phyloP scores from a whole-genome alignment of 2,113 vertebrate species.

The Macrotis lagotis region DNA sequence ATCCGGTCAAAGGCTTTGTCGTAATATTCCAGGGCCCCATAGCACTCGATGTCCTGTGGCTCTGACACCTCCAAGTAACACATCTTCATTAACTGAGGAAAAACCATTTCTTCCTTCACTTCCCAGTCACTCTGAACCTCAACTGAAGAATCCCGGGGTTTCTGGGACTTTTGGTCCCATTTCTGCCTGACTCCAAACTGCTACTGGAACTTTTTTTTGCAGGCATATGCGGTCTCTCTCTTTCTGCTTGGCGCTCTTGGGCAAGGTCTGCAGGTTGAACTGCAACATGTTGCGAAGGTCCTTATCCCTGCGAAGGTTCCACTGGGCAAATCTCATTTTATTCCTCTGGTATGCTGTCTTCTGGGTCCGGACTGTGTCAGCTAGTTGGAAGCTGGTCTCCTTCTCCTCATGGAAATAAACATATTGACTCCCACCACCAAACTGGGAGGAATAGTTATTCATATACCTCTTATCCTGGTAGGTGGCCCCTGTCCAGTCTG shows the following conservation, averaged over 20 bases:
- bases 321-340: conserved; percentile 98
- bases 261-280: conserved; percentile 97
- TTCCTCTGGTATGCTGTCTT: conserved; percentile 99
- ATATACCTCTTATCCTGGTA: conserved; percentile 99
- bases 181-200: conserved; percentile 99
- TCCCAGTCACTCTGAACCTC: conserved; percentile 99
- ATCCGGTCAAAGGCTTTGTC: conserved; percentile 97
- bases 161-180: conserved; percentile 99
- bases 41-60: conserved; percentile 95
- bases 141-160: conserved; percentile 97
- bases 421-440: conserved; percentile 97
- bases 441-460: conserved; percentile 98
- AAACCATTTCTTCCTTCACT: conserved; percentile 99
- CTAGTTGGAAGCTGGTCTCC: conserved; percentile 97
- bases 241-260: conserved; percentile 99
- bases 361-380: conserved; percentile 96
- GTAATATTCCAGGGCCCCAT: conserved; percentile 93
- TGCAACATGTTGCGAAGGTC: conserved; percentile 96
- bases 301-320: conserved; percentile 97
- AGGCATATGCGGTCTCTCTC: conserved; percentile 97
- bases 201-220: conserved; percentile 99
- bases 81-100: conserved; percentile 99
- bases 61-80: conserved; percentile 98
- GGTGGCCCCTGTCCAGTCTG: conserved; percentile 98
- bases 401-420: conserved; percentile 99